phyloP scores from a whole-genome alignment of 2,113 vertebrate genomes.

The Toxostoma redivivum region DNA sequence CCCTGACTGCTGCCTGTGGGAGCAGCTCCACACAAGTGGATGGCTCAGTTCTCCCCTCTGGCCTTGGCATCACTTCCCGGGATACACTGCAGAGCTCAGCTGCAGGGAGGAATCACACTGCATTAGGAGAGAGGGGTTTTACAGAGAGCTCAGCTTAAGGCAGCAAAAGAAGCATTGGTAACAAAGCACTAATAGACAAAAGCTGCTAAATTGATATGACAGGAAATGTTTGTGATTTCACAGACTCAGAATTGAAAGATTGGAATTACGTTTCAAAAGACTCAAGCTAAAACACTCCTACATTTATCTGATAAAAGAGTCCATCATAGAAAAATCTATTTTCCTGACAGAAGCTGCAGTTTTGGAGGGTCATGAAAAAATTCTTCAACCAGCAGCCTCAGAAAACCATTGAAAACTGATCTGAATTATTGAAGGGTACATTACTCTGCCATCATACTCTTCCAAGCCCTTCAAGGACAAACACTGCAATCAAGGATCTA shows the following conservation, averaged over 20 bases:
- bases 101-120: background rate
- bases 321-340: background rate
- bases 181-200: background rate
- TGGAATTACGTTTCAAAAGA: background rate
- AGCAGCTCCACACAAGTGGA: accelerated
- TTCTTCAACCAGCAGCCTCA: background rate
- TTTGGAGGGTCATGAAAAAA: background rate
- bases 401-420: background rate
- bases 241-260: background rate
- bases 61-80: accelerated
- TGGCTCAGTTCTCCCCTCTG: background rate
- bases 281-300: background rate
- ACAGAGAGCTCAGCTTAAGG: background rate
- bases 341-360: background rate
- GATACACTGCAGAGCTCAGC: background rate
- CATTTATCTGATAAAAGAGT: background rate
- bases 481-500: background rate
- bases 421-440: background rate
- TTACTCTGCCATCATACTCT: background rate
- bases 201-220: background rate
- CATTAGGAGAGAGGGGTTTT: background rate
- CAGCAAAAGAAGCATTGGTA: background rate
- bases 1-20: background rate
- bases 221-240: background rate
- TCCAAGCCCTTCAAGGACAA: background rate